Evolutionary conservation across 2,113 vertebrate genomes (phyloP).

Genomic region (Ictalurus furcatus): DNA sequence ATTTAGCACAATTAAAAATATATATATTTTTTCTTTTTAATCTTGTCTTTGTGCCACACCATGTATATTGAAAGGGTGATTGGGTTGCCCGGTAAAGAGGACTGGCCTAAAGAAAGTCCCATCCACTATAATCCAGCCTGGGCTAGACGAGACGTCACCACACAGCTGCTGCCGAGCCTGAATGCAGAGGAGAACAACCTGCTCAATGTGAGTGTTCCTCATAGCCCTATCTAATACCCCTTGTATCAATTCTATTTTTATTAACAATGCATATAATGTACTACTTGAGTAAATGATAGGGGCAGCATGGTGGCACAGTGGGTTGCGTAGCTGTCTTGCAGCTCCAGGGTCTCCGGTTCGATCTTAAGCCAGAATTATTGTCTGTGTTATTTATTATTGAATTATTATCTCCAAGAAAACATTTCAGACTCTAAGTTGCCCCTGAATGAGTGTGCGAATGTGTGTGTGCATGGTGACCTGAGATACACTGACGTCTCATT

Average conservation of each 20-base stretch:
- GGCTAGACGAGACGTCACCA: conserved; percentile 42
- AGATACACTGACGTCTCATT: not conserved
- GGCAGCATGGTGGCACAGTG: not conserved
- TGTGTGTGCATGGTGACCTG: not conserved
- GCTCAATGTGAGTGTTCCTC: conserved; percentile 62
- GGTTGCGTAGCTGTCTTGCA: not conserved
- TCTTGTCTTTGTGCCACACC: not conserved
- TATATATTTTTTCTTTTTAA: too few species aligned
- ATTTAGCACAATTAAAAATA: too few species aligned
- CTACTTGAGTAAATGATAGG: not conserved
- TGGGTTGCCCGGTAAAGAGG: conserved; percentile 68
- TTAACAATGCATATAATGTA: not conserved
- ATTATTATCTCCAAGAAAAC: too few species aligned
- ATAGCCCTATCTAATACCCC: too few species aligned
- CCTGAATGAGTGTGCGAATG: not conserved
- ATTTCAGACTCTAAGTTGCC: not conserved
- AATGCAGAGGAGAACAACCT: conserved; percentile 63
- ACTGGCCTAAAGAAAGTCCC: conserved; percentile 70
- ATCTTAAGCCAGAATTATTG: not conserved
- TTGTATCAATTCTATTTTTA: not conserved
- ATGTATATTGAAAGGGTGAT: conserved; percentile 60
- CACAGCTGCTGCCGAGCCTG: conserved; percentile 60
- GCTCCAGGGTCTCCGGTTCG: not conserved
- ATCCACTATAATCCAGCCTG: conserved; percentile 60
- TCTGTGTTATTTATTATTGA: not conserved